Percentiles rank a stretch among this genome's conserved stretches.
Evolutionary conservation across 2,888 invertebrate genomes (phyloP).

Genomic region (Odontothrips loti): DNA sequence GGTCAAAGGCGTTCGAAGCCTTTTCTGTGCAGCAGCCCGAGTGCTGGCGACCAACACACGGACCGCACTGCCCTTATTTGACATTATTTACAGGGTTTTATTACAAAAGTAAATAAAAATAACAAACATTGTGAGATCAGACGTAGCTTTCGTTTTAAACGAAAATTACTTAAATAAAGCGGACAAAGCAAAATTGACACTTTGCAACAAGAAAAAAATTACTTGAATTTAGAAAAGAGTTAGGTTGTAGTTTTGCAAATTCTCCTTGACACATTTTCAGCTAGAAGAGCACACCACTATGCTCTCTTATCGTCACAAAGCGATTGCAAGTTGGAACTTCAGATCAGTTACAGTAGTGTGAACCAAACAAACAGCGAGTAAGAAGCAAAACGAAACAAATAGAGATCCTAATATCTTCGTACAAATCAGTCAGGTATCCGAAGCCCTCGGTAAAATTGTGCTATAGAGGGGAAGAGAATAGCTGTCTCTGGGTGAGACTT

Average conservation of each 20-base stretch:
- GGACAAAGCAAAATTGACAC: neutral
- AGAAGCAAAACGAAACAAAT: neutral
- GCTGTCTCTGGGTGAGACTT: conserved; percentile 2
- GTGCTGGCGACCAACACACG: neutral
- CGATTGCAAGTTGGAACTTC: too few species aligned
- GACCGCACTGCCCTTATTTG: neutral
- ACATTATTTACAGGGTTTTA: conserved; percentile 20
- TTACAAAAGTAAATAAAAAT: conserved; percentile 24
- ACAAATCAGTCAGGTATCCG: conserved; percentile 11
- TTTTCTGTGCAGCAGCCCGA: neutral
- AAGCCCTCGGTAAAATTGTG: conserved; percentile 11
- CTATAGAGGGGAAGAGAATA: neutral
- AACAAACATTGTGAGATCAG: conserved; percentile 18
- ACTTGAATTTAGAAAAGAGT: neutral
- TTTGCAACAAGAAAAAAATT: neutral
- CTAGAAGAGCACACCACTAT: neutral
- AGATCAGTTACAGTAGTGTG: neutral
- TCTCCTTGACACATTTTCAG: neutral
- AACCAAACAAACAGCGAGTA: neutral
- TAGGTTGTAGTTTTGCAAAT: neutral
- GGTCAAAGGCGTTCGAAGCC: neutral
- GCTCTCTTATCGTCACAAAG: too few species aligned
- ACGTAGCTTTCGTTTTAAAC: neutral
- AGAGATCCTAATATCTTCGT: neutral
- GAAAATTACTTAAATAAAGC: neutral